Percentiles rank a stretch among this genome's conserved stretches.
Evolutionary conservation across 2,797 vertebrate genomes (phyloP).

Genomic region (Phoebastria nigripes): DNA sequence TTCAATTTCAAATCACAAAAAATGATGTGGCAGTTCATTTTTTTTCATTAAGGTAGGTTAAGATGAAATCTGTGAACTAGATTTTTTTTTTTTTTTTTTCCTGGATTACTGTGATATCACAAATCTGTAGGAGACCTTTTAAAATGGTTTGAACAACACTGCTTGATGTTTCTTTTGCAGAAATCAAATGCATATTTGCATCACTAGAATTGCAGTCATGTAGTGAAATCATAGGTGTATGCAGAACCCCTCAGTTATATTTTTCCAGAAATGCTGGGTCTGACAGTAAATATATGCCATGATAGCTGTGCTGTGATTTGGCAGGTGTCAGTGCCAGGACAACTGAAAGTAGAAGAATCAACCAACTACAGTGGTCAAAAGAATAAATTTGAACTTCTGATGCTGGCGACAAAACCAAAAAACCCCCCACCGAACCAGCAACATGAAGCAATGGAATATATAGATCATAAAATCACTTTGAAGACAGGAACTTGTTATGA

Average conservation of each 20-base stretch:
- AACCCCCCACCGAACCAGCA: accelerated
- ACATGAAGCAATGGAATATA: background rate
- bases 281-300: background rate
- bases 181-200: slow-evolving; percentile 42
- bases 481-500: slow-evolving; percentile 33
- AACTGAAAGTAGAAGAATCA: background rate
- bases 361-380: background rate
- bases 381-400: background rate
- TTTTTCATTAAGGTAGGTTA: background rate
- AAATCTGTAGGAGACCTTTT: slow-evolving; percentile 33
- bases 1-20: slow-evolving; percentile 27
- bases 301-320: slow-evolving; percentile 2
- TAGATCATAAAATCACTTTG: slow-evolving; percentile 48
- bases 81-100: background rate
- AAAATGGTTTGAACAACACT: slow-evolving; percentile 25
- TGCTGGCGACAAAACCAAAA: background rate
- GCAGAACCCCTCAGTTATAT: slow-evolving; percentile 10
- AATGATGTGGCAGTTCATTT: background rate
- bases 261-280: slow-evolving; percentile 16
- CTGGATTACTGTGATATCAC: slow-evolving; percentile 29
- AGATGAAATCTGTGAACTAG: background rate
- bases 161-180: slow-evolving; percentile 24
- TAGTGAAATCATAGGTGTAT: background rate
- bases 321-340: slow-evolving; percentile 2
- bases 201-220: background rate